Conservation (phyloP, 2,113 vertebrate species). For the Diphyllodes magnificus region DNA sequence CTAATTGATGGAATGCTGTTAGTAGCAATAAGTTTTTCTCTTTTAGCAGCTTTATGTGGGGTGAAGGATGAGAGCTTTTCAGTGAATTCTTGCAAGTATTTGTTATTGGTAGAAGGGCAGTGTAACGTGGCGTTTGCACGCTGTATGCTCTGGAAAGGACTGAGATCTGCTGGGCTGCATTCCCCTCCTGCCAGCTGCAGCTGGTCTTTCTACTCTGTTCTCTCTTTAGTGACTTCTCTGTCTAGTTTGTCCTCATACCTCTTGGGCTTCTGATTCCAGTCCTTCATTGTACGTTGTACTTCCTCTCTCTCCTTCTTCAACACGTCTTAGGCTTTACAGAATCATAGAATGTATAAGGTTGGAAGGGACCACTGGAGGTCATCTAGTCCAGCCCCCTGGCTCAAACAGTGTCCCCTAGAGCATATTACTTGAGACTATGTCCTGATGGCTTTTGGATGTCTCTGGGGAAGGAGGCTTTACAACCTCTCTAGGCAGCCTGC, state of each 20-base stretch:
- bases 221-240: background rate
- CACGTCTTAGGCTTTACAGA: background rate
- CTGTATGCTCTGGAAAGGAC: background rate
- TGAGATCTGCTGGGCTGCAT: background rate
- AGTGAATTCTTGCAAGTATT: background rate
- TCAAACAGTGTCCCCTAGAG: background rate
- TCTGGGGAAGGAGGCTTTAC: background rate
- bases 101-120: background rate
- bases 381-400: background rate
- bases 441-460: background rate
- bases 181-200: background rate
- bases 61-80: background rate
- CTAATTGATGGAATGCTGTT: background rate
- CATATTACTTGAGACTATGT: background rate
- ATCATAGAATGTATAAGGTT: background rate
- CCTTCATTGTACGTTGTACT: background rate
- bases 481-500: background rate
- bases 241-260: background rate
- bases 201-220: background rate
- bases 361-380: background rate
- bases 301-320: background rate
- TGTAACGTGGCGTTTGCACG: accelerated
- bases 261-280: background rate
- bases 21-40: background rate
- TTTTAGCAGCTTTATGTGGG: background rate